Evolutionary conservation across 2,797 vertebrate genomes (phyloP).

Genomic region (Eulemur albifrons): DNA sequence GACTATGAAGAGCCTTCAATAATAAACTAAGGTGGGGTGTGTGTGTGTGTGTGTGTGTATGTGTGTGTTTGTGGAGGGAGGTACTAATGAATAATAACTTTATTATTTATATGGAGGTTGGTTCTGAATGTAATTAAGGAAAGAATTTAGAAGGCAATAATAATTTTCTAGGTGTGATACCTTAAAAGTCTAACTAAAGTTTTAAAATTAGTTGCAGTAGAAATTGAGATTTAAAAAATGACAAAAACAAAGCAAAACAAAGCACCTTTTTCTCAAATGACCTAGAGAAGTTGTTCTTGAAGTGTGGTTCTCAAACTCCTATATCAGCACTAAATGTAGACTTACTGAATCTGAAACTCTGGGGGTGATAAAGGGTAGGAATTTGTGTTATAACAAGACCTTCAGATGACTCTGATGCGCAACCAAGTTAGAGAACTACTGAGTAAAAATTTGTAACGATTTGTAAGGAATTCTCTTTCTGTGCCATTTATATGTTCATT

Average conservation of each 20-base stretch:
- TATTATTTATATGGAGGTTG: neutral
- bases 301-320: neutral
- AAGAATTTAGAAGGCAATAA: neutral
- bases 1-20: neutral
- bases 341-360: neutral
- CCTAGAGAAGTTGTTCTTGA: neutral
- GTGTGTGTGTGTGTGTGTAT: neutral
- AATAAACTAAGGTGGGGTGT: neutral
- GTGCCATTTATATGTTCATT: neutral
- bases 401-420: neutral
- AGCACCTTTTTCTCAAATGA: neutral
- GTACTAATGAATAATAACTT: neutral
- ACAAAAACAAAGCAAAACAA: neutral
- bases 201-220: neutral
- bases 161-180: neutral
- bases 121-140: neutral
- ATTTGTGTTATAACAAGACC: neutral
- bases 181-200: neutral
- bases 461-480: neutral
- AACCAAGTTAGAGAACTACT: neutral
- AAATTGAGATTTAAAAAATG: neutral
- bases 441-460: neutral
- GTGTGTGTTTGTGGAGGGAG: neutral
- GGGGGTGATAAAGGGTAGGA: neutral
- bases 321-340: neutral